Evolutionary conservation across 2,797 vertebrate genomes (phyloP).

Genomic region (Picus viridis): DNA sequence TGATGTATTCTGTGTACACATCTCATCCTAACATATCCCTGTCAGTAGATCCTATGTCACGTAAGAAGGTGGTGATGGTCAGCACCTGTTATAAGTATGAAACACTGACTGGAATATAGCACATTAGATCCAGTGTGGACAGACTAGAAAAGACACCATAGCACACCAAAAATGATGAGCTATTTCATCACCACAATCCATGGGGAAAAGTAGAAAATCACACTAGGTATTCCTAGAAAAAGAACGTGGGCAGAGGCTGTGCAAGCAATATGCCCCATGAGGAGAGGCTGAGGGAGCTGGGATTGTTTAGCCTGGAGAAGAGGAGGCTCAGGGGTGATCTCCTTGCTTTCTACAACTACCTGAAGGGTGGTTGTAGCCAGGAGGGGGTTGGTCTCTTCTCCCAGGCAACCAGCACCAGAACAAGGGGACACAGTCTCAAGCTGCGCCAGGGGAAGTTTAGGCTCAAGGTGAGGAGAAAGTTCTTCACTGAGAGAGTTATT

Average conservation of each 20-base stretch:
- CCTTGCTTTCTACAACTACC: no score
- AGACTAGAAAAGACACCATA: not conserved
- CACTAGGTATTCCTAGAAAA: not conserved
- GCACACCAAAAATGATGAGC: not conserved
- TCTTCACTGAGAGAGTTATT: no score
- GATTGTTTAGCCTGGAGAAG: no score
- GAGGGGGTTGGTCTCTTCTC: no score
- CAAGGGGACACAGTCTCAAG: no score
- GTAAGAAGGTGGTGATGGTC: not conserved
- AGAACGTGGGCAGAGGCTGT: not conserved
- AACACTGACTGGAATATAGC: not conserved
- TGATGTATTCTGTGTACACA: not conserved
- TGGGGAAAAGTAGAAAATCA: not conserved
- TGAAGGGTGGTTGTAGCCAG: no score
- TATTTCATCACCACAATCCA: not conserved
- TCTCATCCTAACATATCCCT: not conserved
- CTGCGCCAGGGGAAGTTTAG: no score
- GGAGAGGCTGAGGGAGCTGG: no score
- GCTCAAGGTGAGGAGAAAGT: no score
- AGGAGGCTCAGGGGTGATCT: no score
- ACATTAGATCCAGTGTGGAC: not conserved
- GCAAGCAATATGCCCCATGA: not conserved
- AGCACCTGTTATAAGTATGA: not conserved
- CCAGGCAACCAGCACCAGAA: no score
- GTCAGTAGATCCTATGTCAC: not conserved